Conservation (phyloP, 2,113 vertebrate species). For the Myotis yumanensis region DNA sequence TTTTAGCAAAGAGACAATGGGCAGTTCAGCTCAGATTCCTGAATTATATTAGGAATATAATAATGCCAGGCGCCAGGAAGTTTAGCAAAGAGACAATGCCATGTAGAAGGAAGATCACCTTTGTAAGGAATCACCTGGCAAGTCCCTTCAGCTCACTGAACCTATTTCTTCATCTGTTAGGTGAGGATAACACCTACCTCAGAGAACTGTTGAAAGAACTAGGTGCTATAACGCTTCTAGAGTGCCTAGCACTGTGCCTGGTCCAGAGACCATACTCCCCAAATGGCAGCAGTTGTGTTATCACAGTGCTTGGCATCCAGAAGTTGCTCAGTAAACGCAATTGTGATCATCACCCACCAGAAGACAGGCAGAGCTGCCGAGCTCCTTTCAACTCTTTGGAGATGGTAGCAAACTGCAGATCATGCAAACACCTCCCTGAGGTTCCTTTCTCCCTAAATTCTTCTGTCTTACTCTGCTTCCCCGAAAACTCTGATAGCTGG, state of each 20-base stretch:
- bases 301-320: neutral
- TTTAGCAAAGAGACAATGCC: constrained; percentile 37
- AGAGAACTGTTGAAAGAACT: neutral
- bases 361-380: neutral
- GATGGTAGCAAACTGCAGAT: neutral
- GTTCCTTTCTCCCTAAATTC: neutral
- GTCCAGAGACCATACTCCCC: neutral
- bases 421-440: neutral
- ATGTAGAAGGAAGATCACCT: constrained; percentile 19
- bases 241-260: neutral
- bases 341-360: neutral
- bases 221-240: neutral
- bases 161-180: constrained; percentile 33
- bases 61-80: neutral
- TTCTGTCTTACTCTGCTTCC: constrained; percentile 3
- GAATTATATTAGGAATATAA: too few species aligned
- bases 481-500: neutral
- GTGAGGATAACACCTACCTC: neutral
- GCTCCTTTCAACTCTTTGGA: neutral
- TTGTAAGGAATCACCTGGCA: constrained; percentile 50
- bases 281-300: neutral
- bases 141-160: constrained; percentile 40
- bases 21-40: too few species aligned
- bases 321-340: neutral
- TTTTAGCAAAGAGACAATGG: constrained; percentile 38